phyloP scores from a whole-genome alignment of 2,113 vertebrate genomes.

The Cavia aperea region DNA sequence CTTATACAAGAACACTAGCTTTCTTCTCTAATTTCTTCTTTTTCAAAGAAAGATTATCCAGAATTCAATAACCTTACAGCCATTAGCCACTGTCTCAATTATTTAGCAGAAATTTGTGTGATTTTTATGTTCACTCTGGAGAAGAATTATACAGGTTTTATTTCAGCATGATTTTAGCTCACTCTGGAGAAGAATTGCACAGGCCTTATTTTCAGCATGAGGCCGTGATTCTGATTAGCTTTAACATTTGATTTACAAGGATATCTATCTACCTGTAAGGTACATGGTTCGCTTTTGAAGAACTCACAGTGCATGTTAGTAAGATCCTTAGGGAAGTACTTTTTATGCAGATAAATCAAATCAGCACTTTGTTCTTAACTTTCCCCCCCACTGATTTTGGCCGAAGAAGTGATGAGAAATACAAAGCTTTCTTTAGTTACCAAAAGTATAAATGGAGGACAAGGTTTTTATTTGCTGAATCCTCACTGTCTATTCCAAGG shows the following conservation, averaged over 20 bases:
- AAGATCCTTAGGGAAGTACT: background rate
- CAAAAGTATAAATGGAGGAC: background rate
- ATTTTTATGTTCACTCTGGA: background rate
- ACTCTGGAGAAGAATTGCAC: background rate
- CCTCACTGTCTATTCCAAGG: background rate
- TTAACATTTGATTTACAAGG: background rate
- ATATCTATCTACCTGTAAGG: conserved; percentile 9
- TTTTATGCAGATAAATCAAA: conserved; percentile 3
- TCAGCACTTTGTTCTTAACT: background rate
- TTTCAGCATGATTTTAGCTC: background rate
- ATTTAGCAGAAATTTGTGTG: background rate
- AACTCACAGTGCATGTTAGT: background rate
- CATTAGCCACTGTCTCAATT: background rate
- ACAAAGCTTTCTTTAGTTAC: background rate
- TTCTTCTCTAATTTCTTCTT: conserved; percentile 16
- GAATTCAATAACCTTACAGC: background rate
- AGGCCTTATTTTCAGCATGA: background rate
- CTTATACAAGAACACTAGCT: background rate
- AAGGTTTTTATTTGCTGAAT: background rate
- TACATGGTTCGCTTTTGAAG: background rate
- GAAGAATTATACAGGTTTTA: background rate
- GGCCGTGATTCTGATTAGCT: background rate
- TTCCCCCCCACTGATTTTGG: conserved; percentile 1
- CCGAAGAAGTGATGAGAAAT: background rate
- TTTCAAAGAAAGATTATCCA: background rate